Conservation (phyloP, 2,888 invertebrate species). For the Molorchus minor region DNA sequence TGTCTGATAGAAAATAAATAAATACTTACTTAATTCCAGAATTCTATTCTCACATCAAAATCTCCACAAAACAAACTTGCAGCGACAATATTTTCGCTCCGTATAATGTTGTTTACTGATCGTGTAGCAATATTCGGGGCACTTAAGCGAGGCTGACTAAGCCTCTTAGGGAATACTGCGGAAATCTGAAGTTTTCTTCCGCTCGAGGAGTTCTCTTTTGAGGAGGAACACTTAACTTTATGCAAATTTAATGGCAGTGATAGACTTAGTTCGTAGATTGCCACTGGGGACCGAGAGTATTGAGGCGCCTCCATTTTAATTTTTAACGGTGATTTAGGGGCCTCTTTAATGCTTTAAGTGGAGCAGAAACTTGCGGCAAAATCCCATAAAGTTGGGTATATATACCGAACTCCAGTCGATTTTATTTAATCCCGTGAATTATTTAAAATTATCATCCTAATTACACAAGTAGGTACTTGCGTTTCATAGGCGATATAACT, state of each 20-base stretch:
- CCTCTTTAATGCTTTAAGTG: constrained; percentile 8
- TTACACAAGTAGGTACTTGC: constrained; percentile 26
- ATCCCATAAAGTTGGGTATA: constrained; percentile 29
- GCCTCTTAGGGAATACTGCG: constrained; percentile 62
- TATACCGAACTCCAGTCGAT: constrained; percentile 31
- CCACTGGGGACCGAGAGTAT: constrained; percentile 47
- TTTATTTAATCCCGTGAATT: constrained; percentile 37
- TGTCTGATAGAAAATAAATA: too few relatives aligned
- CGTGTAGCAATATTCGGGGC: constrained; percentile 60
- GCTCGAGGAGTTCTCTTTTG: constrained; percentile 54
- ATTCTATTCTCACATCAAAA: too few relatives aligned
- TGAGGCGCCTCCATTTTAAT: constrained; percentile 31
- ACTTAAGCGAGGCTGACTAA: constrained; percentile 60
- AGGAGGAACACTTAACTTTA: constrained; percentile 62
- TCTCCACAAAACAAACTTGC: not conserved
- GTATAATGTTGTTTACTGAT: constrained; percentile 57
- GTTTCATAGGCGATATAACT: constrained; percentile 16
- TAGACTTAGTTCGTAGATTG: constrained; percentile 53
- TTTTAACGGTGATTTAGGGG: constrained; percentile 37
- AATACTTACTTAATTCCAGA: too few relatives aligned
- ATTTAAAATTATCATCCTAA: constrained; percentile 36
- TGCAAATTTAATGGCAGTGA: constrained; percentile 64
- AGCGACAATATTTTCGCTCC: not conserved
- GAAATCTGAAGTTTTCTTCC: constrained; percentile 46
- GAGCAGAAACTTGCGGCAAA: constrained; percentile 22